phyloP scores from a whole-genome alignment of 2,113 vertebrate species.

The Propithecus coquereli region DNA sequence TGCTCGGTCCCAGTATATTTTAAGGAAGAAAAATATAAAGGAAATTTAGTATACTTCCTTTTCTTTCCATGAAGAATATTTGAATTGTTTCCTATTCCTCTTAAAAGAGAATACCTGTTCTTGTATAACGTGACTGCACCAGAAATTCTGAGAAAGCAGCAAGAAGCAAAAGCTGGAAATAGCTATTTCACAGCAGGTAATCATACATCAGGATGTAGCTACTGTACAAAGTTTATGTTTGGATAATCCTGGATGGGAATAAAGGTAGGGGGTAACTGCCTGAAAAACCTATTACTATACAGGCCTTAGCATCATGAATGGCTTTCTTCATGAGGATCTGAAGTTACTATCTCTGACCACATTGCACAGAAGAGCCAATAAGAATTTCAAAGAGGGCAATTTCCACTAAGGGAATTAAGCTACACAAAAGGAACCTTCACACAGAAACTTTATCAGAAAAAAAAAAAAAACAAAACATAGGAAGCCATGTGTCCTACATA shows the following conservation, averaged over 20 bases:
- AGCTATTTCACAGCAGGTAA: slow-evolving; percentile 74
- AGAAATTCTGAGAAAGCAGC: slow-evolving; percentile 74
- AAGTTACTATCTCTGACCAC: slow-evolving; percentile 82
- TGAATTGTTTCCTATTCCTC: slow-evolving; percentile 64
- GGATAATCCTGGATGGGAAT: slow-evolving; percentile 80
- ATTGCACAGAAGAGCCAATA: slow-evolving; percentile 82
- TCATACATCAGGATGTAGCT: slow-evolving; percentile 82
- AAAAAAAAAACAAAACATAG: slow-evolving; percentile 64
- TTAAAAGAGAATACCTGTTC: slow-evolving; percentile 58
- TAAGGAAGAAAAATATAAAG: slow-evolving; percentile 71
- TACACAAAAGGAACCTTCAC: slow-evolving; percentile 85
- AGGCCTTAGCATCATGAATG: slow-evolving; percentile 90
- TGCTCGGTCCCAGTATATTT: slow-evolving; percentile 70
- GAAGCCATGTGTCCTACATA: slow-evolving; percentile 74
- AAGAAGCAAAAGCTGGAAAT: slow-evolving; percentile 73
- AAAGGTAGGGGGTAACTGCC: slow-evolving; percentile 74
- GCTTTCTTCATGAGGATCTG: slow-evolving; percentile 83
- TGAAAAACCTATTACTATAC: slow-evolving; percentile 84
- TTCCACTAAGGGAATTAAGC: slow-evolving; percentile 88
- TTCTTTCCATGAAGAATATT: slow-evolving; percentile 77
- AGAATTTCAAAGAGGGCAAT: slow-evolving; percentile 87
- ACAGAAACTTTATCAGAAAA: slow-evolving; percentile 82
- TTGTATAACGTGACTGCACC: slow-evolving; percentile 72
- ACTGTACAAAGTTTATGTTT: slow-evolving; percentile 79
- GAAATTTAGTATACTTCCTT: slow-evolving; percentile 56